Conservation (phyloP, 2,113 vertebrate species). For the Apeltes quadracus region DNA sequence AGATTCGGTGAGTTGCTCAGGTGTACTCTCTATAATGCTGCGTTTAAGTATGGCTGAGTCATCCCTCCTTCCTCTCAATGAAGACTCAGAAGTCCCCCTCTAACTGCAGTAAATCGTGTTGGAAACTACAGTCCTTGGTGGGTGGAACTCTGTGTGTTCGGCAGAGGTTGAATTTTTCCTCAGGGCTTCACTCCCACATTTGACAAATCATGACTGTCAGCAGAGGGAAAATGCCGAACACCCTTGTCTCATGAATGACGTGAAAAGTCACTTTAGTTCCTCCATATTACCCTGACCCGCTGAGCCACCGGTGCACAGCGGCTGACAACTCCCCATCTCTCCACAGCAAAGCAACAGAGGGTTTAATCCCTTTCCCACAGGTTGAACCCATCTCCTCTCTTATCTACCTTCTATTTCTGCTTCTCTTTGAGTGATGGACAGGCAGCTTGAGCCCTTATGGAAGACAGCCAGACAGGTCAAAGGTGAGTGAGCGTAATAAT, state of each 20-base stretch:
- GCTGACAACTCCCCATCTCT: conserved; percentile 35
- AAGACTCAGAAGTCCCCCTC: conserved; percentile 23
- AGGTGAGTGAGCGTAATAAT: conserved; percentile 74
- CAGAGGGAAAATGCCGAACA: conserved; percentile 38
- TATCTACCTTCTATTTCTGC: conserved; percentile 43
- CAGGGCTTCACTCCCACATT: conserved; percentile 29
- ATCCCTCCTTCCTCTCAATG: conserved; percentile 23
- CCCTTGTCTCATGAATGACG: conserved; percentile 42
- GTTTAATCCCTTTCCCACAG: conserved; percentile 62
- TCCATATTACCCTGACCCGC: conserved; percentile 37
- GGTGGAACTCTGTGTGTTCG: conserved; percentile 34
- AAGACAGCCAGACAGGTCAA: conserved; percentile 62
- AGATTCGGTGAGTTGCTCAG: conserved; percentile 49
- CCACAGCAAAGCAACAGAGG: conserved; percentile 43
- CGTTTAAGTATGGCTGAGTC: conserved; percentile 44
- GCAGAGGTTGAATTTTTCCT: conserved; percentile 21
- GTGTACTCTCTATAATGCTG: conserved; percentile 28
- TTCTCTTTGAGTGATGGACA: conserved; percentile 66
- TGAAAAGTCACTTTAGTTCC: conserved; percentile 45
- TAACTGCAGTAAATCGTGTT: conserved; percentile 4
- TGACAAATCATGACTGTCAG: conserved; percentile 61
- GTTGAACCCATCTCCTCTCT: conserved; percentile 54
- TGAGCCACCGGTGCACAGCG: conserved; percentile 38
- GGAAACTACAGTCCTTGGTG: conserved; percentile 38
- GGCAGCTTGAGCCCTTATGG: conserved; percentile 55